Evolutionary conservation across 2,113 vertebrate species (phyloP).

Genomic region (Emydura subglobosa): DNA sequence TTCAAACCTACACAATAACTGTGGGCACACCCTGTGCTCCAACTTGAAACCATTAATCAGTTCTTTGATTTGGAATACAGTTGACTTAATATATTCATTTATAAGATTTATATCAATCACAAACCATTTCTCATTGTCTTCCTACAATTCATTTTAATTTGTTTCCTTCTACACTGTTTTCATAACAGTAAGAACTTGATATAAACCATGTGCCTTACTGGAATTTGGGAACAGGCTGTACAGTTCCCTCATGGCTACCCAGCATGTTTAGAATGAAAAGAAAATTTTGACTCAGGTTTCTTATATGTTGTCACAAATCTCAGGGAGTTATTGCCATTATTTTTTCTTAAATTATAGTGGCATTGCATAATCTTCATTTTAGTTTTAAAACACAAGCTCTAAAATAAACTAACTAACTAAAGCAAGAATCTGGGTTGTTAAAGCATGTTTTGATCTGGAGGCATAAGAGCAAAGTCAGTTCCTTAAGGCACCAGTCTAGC

Average conservation of each 20-base stretch:
- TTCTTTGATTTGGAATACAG: slow-evolving; percentile 30
- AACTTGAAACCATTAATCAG: neutral
- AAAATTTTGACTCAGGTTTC: slow-evolving; percentile 23
- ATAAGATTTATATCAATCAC: slow-evolving; percentile 36
- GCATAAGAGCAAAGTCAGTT: neutral
- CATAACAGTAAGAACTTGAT: slow-evolving; percentile 52
- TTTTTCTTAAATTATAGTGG: neutral
- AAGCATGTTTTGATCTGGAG: neutral
- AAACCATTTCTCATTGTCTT: slow-evolving; percentile 57
- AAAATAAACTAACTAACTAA: slow-evolving; percentile 14
- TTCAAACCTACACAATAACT: neutral
- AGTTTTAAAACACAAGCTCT: neutral
- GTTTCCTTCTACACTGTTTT: slow-evolving; percentile 65
- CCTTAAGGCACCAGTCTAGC: neutral
- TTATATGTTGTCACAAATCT: neutral
- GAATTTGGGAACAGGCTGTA: slow-evolving; percentile 67
- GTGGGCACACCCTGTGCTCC: neutral
- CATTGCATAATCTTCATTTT: neutral
- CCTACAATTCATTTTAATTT: slow-evolving; percentile 30
- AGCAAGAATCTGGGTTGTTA: neutral
- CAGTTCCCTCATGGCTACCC: slow-evolving; percentile 50
- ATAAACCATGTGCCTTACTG: slow-evolving; percentile 62
- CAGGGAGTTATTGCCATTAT: neutral
- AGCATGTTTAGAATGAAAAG: slow-evolving; percentile 36
- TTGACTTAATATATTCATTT: slow-evolving; percentile 18